Evolutionary conservation across 2,113 vertebrate species (phyloP), one percentile per base, ranked within the genome.

Genomic region (Fulmarus glacialis): DNA sequence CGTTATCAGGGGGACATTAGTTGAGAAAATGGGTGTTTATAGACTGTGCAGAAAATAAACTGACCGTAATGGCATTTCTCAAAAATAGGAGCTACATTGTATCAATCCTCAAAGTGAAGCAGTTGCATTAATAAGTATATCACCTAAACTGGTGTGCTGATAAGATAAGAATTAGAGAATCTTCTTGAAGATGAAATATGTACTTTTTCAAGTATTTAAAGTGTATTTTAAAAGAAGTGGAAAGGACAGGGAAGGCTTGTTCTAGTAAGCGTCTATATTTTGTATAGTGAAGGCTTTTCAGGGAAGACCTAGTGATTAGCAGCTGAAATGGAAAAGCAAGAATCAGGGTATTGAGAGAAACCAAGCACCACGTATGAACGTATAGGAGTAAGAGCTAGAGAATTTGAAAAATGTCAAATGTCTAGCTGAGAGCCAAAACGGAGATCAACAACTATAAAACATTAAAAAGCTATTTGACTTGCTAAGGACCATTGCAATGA

Each of bases 351-450:
- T 63, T 84, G 79, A 93, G 80, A 75, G 55, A 96, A 96, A 92
- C 79, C 83, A 86, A 93, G 80, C 70, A 79, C 72, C 34, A 22
- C 27, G 1, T 89, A 58, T 72, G 89, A 97, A 81, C 22, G 7
- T 47, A 80, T 20, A 82, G 47, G 74, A 77, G 72, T 92, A 73
- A 95, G 91, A 93, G 78, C 58, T 93, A 43, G 94, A 90, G 96
- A 97, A 97, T 98, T 91, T 90, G 52, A 96, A 93, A 96, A 97
- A 98, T 97, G 93, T 77, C 47, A 96, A 97, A 98, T 97, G 93
- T 77, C 47, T 78, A 87, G 34, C 70, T 89, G 74, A 71, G 86
- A 89, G 95, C 95, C 96, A 97, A 90, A 95, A 87, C 27, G 73
- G 72, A 89, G 75, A 94, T 92, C 78, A 96, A 38, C 90, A 87